Evolutionary conservation across 2,113 vertebrate genomes (phyloP).

Genomic region (Columbina picui): DNA sequence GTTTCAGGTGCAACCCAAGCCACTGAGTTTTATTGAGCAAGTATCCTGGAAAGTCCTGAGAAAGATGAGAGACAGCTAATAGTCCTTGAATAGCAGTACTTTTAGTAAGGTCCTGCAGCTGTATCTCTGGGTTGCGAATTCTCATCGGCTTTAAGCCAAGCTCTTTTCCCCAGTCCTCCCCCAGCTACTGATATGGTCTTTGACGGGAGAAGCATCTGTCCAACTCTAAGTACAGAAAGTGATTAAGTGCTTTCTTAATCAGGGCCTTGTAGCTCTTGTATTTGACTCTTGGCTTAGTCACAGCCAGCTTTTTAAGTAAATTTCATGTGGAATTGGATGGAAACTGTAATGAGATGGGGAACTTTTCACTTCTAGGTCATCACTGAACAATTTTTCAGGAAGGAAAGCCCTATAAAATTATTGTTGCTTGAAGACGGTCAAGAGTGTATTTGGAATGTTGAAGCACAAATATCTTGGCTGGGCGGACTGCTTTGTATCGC

Average conservation of each 20-base stretch:
- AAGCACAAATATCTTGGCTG: slow-evolving; percentile 47
- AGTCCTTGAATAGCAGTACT: slow-evolving; percentile 21
- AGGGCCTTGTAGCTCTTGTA: slow-evolving; percentile 22
- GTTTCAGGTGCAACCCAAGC: slow-evolving; percentile 40
- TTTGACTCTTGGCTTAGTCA: slow-evolving; percentile 22
- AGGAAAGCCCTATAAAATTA: slow-evolving; percentile 28
- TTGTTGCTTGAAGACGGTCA: slow-evolving; percentile 25
- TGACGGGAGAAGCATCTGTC: slow-evolving; percentile 34
- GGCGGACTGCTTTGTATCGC: background rate
- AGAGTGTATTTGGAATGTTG: background rate
- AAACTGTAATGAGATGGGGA: slow-evolving; percentile 32
- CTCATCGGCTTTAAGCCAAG: slow-evolving; percentile 52
- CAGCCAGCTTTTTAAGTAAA: slow-evolving; percentile 21
- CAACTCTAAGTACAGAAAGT: slow-evolving; percentile 24
- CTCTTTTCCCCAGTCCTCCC: slow-evolving; percentile 26
- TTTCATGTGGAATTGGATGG: slow-evolving; percentile 6
- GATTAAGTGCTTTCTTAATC: slow-evolving; percentile 60
- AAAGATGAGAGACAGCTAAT: slow-evolving; percentile 47
- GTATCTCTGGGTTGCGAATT: slow-evolving; percentile 38
- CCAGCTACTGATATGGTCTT: slow-evolving; percentile 52
- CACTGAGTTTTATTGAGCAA: slow-evolving; percentile 17
- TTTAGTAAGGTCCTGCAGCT: slow-evolving; percentile 28
- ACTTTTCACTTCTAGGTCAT: slow-evolving; percentile 46
- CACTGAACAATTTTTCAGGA: slow-evolving; percentile 40
- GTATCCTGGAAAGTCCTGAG: slow-evolving; percentile 21